These are phyloP conservation scores for Cygnus buccinator DNA, from an alignment of 2,113 vertebrate genomes.

Conservation along the genomic window DNA sequence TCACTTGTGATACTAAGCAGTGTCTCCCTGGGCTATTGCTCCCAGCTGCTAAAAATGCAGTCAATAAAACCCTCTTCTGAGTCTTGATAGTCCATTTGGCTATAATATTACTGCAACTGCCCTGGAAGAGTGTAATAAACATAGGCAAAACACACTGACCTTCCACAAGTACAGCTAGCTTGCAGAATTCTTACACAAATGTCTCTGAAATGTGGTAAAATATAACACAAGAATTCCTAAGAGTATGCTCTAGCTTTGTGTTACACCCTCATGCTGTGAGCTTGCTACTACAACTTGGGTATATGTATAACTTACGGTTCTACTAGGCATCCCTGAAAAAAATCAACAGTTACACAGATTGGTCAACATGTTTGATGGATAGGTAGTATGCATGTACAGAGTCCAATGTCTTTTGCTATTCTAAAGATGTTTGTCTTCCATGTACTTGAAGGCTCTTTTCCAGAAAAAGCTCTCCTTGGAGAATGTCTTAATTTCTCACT, in stretches of 20 bases:
- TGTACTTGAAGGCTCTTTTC: background rate
- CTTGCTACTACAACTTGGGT: background rate
- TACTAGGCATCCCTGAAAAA: background rate
- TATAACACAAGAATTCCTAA: background rate
- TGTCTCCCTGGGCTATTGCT: background rate
- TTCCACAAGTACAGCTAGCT: background rate
- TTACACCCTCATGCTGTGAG: background rate
- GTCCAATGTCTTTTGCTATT: background rate
- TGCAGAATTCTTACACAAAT: background rate
- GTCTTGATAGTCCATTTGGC: background rate
- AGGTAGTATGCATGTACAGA: rapidly evolving
- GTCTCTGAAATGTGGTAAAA: background rate
- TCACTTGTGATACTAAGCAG: background rate
- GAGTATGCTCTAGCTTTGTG: background rate
- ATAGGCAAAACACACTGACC: background rate
- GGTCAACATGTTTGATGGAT: background rate
- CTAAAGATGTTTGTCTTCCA: background rate
- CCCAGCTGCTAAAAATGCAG: background rate
- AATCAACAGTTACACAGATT: background rate
- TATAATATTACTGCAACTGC: background rate
- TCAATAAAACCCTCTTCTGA: background rate
- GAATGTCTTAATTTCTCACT: background rate
- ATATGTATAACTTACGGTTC: background rate
- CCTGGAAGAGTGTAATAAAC: background rate
- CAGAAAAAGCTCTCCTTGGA: background rate